These are phyloP conservation scores for Engraulis encrasicolus DNA, from an alignment of 2,113 vertebrate genomes.

Conservation along the genomic window DNA sequence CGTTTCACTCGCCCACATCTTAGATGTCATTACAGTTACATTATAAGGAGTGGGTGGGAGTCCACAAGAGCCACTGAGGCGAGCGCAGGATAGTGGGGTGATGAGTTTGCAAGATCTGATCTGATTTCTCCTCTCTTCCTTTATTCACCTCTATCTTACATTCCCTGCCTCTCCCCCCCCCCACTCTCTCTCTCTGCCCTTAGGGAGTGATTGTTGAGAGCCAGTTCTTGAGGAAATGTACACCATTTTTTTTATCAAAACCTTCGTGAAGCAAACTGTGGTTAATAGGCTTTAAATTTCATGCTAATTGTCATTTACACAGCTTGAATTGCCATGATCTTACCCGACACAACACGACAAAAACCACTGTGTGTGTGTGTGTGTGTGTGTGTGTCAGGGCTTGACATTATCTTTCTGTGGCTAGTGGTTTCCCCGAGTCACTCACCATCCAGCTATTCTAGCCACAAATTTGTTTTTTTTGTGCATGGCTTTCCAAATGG, in stretches of 20 bases:
- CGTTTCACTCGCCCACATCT: slow-evolving; percentile 7
- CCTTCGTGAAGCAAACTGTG: slow-evolving; percentile 63
- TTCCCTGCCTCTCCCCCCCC: background rate
- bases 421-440: no score
- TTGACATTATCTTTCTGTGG: background rate
- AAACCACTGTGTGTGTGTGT: no score
- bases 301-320: slow-evolving; percentile 67
- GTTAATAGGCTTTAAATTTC: slow-evolving; percentile 66
- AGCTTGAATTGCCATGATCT: slow-evolving; percentile 25
- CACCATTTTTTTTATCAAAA: slow-evolving; percentile 63
- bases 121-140: background rate
- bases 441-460: no score
- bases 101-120: slow-evolving; percentile 45
- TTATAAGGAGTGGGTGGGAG: slow-evolving; percentile 55
- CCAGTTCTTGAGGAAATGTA: slow-evolving; percentile 39
- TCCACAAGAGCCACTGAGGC: slow-evolving; percentile 40
- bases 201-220: background rate
- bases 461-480: no score
- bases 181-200: background rate
- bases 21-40: slow-evolving; percentile 67
- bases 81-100: slow-evolving; percentile 47
- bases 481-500: no score
- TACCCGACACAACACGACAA: background rate
- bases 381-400: background rate
- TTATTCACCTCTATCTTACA: background rate